These are phyloP conservation scores for Lasioglossum zephyrum DNA, from an alignment of 2,888 invertebrate species.

Conservation along the genomic window DNA sequence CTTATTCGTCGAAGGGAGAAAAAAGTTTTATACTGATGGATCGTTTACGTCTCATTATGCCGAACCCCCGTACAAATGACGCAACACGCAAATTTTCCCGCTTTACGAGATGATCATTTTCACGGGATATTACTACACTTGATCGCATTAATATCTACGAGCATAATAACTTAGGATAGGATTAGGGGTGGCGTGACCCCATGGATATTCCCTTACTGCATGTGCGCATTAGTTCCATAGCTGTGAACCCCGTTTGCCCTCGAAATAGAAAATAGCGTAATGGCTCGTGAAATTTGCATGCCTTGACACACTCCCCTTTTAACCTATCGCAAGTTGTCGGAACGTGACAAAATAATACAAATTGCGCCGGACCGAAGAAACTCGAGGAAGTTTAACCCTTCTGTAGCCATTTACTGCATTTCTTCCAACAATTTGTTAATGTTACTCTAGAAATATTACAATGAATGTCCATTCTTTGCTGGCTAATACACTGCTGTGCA, in stretches of 20 bases:
- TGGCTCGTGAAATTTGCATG: constrained; percentile 22
- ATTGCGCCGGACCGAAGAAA: not conserved
- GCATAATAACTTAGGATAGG: constrained; percentile 54
- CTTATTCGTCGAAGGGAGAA: constrained; percentile 17
- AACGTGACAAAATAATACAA: not conserved
- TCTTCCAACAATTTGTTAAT: too few species aligned
- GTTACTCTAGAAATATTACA: too few species aligned
- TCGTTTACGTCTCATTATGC: constrained; percentile 44
- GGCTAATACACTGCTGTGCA: too few species aligned
- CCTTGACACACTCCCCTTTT: not conserved
- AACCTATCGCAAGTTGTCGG: not conserved
- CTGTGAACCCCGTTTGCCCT: constrained; percentile 2
- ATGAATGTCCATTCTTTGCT: too few species aligned
- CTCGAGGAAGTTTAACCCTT: not conserved
- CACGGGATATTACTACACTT: constrained; percentile 70
- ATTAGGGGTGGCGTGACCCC: constrained; percentile 58
- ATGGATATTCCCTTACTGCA: constrained; percentile 31
- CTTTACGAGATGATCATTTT: constrained; percentile 60
- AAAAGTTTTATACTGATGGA: constrained; percentile 36
- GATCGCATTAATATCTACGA: constrained; percentile 62
- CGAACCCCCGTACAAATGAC: constrained; percentile 37
- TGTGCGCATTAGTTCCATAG: constrained; percentile 27
- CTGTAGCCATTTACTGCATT: too few species aligned
- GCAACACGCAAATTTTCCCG: constrained; percentile 51
- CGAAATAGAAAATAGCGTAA: constrained; percentile 4